These are phyloP conservation scores for Brachionus rubens DNA, from an alignment of 1,140 invertebrate species.

Conservation along the genomic window DNA sequence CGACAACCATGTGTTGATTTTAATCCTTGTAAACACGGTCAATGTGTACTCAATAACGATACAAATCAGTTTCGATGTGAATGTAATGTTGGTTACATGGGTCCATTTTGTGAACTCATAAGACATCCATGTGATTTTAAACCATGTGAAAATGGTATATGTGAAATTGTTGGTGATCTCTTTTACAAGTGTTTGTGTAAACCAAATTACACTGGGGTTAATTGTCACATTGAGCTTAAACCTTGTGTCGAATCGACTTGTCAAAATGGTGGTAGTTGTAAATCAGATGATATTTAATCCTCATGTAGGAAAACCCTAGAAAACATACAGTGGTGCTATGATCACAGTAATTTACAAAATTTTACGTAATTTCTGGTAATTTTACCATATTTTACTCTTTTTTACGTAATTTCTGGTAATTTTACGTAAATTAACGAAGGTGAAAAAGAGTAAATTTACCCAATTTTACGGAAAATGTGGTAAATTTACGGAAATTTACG, in stretches of 20 bases:
- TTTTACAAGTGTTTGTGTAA: constrained; percentile 43
- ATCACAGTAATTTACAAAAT: constrained; percentile 73
- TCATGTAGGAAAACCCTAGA: constrained; percentile 66
- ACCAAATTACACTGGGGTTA: constrained; percentile 45
- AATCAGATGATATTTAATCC: constrained; percentile 2
- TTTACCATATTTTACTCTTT: no score
- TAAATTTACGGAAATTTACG: no score
- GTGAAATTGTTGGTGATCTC: constrained; percentile 9
- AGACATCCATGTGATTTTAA: constrained; percentile 35
- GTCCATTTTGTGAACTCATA: constrained; percentile 42
- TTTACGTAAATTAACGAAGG: no score
- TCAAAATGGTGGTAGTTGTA: constrained; percentile 37
- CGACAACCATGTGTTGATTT: constrained; percentile 33
- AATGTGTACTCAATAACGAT: not conserved
- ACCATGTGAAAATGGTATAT: constrained; percentile 35
- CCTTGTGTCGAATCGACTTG: constrained; percentile 20
- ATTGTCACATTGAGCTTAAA: constrained; percentile 46
- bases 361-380: constrained; percentile 68
- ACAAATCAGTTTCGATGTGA: constrained; percentile 29
- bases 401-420: no score
- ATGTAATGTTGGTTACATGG: constrained; percentile 26
- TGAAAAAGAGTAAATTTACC: no score
- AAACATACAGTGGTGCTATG: no score
- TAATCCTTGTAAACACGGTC: constrained; percentile 42
- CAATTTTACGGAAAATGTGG: no score